Evolutionary conservation across 2,113 vertebrate species (phyloP), one percentile per base, ranked within the genome.

Genomic region (Cranoglanis bouderius): DNA sequence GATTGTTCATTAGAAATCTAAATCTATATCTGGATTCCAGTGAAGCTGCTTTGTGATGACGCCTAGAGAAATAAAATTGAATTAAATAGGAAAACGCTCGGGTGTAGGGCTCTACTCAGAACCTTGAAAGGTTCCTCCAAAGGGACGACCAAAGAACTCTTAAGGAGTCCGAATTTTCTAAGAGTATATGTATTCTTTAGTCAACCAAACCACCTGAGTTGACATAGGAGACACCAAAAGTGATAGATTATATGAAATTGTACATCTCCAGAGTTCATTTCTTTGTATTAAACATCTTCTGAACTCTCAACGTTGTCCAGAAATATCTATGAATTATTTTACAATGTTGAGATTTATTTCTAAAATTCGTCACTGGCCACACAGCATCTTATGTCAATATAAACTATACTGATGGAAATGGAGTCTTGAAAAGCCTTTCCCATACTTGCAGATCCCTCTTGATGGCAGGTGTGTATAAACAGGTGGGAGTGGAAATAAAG

Each of bases 391-490:
- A 57, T 38, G 16, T 35, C n/a, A 24, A 38, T 57, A 38, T 35
- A 55, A 57, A 82, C n/a, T 51, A 38, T 24, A 35, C 4, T 82
- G 32, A 82, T 82, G 9, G 80, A 38, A 57, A 53, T 18, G 51
- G 19, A 82, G 18, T 57, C 51, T 19, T 1, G n/a, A 24, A 82
- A 61, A 83, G 35, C 55, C 55, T 40, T 83, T 40, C 35, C 12
- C 53, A 43, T 83, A 40, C 21, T 43, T 43, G 55, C 55, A 61
- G 55, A 61, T 83, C 53, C 55, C 35, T 40, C 13, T 40, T 29
- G 55, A 83, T 61, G 21, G 55, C 81, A 83, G 57, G 81, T 83
- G 81, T 43, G 55, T 83, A 83, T 61, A 43, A 83, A 61, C 55
- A 83, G 81, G 35, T 83, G 81, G 81, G 81, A 83, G 29, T 29